Percentiles rank a stretch among this genome's conserved stretches.
phyloP scores from a whole-genome alignment of 2,113 vertebrate genomes.

The Collichthys lucidus region DNA sequence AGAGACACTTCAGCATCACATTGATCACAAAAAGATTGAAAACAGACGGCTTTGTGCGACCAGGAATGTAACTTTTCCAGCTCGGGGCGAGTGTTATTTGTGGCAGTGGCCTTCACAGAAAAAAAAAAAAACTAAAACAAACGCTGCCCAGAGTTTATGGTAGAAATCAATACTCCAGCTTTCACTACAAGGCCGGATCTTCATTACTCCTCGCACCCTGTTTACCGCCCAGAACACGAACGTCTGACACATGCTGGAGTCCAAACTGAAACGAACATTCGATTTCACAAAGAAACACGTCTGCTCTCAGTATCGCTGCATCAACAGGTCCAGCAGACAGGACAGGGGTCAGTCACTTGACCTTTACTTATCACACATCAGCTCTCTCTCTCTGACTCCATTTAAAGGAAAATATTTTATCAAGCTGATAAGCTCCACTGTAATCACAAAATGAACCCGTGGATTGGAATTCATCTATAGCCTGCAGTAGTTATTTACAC shows the following conservation, averaged over 20 bases:
- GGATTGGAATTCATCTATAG: conserved; percentile 64
- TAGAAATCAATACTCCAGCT: conserved; percentile 16
- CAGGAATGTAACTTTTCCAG: not conserved
- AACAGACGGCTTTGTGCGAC: not conserved
- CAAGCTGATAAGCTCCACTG: conserved; percentile 44
- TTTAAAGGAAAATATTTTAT: conserved; percentile 50
- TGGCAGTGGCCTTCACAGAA: not conserved
- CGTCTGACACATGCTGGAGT: not conserved
- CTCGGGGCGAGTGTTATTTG: not conserved
- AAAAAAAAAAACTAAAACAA: not conserved
- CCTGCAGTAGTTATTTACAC: conserved; percentile 70
- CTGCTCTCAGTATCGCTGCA: not conserved
- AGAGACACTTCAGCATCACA: not conserved
- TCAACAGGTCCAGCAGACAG: conserved; percentile 42
- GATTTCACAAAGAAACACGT: not conserved
- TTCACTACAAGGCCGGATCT: not conserved
- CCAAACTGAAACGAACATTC: not conserved
- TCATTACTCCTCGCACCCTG: not conserved
- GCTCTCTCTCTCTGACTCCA: not conserved
- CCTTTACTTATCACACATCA: conserved; percentile 33
- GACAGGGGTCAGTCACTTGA: conserved; percentile 8
- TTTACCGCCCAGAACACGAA: not conserved
- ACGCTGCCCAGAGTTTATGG: conserved; percentile 1
- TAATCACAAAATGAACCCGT: conserved; percentile 48
- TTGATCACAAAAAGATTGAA: not conserved